Evolutionary conservation across 2,888 invertebrate genomes (phyloP).

Genomic region (Sepioteuthis lessoniana): DNA sequence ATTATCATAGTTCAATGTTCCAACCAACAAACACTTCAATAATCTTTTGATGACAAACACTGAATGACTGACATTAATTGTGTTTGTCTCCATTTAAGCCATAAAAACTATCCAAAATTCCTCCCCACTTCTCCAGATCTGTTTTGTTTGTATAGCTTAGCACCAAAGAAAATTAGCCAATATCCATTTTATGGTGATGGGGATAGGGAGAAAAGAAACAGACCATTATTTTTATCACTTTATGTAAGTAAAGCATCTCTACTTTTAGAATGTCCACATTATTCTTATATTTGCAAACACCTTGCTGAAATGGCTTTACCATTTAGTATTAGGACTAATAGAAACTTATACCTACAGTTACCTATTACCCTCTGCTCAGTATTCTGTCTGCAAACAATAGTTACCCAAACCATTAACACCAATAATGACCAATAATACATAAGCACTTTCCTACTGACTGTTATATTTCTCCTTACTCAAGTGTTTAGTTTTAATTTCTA

Average conservation of each 20-base stretch:
- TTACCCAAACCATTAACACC: neutral
- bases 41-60: slow-evolving; percentile 33
- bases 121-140: slow-evolving; percentile 5
- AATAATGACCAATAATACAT: slow-evolving; percentile 1
- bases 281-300: neutral
- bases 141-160: neutral
- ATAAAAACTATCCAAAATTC: neutral
- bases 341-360: slow-evolving; percentile 8
- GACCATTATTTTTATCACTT: neutral
- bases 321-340: slow-evolving; percentile 6
- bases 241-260: slow-evolving; percentile 20
- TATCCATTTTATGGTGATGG: neutral
- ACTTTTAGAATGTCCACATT: slow-evolving; percentile 17
- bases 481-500: neutral
- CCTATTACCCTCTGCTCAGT: neutral
- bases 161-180: slow-evolving; percentile 33
- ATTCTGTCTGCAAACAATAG: neutral
- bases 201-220: neutral
- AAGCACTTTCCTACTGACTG: too few species aligned
- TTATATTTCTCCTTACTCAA: neutral
- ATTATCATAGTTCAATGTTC: neutral
- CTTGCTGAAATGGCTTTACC: slow-evolving; percentile 10
- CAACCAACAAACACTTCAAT: neutral
- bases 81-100: slow-evolving; percentile 1
- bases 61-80: neutral